Conservation (phyloP, 2,797 vertebrate species). For the Enteromius radiatus region DNA sequence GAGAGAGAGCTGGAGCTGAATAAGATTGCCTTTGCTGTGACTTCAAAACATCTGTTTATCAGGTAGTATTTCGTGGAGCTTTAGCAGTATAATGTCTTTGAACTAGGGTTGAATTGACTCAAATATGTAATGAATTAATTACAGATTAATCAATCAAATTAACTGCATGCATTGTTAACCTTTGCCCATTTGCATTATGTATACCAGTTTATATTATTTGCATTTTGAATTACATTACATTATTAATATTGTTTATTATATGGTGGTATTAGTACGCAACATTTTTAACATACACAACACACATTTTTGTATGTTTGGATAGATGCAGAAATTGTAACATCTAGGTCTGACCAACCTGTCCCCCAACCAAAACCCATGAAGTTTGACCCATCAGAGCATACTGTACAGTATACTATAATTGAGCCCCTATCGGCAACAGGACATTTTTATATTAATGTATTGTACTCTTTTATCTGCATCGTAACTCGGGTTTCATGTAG, state of each 20-base stretch:
- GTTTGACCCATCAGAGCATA: too few relatives aligned
- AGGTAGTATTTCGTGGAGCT: neutral
- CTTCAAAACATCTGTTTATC: slow-evolving; percentile 24
- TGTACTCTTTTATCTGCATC: too few relatives aligned
- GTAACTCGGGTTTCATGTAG: too few relatives aligned
- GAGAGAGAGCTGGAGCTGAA: neutral
- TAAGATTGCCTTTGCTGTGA: slow-evolving; percentile 3
- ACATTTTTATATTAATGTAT: too few relatives aligned
- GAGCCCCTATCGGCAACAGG: too few relatives aligned
- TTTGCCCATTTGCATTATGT: neutral
- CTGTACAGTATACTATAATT: too few relatives aligned
- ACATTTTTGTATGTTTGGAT: neutral
- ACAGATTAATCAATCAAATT: neutral
- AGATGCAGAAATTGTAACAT: neutral
- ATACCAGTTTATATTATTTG: neutral
- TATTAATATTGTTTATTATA: too few relatives aligned
- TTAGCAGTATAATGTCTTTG: neutral
- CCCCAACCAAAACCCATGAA: too few relatives aligned
- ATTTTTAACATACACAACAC: neutral
- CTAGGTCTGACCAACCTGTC: too few relatives aligned
- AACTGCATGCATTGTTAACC: neutral
- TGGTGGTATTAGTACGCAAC: neutral
- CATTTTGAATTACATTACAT: too few relatives aligned
- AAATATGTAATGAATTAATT: too few relatives aligned
- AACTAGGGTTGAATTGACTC: neutral